phyloP scores from a whole-genome alignment of 2,888 invertebrate species.

The Drosophila anomalata region DNA sequence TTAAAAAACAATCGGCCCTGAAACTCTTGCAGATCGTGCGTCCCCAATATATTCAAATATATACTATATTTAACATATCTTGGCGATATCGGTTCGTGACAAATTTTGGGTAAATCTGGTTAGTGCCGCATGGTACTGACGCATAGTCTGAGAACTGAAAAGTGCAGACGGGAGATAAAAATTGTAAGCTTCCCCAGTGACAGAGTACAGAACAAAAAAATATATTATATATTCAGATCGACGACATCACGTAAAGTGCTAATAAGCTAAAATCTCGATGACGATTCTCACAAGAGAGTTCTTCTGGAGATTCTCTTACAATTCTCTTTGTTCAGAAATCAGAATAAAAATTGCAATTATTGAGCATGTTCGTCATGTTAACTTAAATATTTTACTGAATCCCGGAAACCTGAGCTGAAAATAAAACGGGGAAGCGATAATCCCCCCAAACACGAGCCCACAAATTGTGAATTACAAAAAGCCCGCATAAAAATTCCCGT shows the following conservation, averaged over 20 bases:
- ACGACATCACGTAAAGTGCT: slow-evolving; percentile 63
- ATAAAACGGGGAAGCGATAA: slow-evolving; percentile 66
- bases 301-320: slow-evolving; percentile 7
- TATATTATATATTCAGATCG: slow-evolving; percentile 27
- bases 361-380: slow-evolving; percentile 22
- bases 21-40: slow-evolving; percentile 32
- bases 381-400: slow-evolving; percentile 18
- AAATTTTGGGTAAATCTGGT: slow-evolving; percentile 46
- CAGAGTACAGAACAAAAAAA: slow-evolving; percentile 18
- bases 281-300: slow-evolving; percentile 14
- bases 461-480: slow-evolving; percentile 21
- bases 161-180: slow-evolving; percentile 44
- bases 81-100: slow-evolving; percentile 53
- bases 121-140: slow-evolving; percentile 50
- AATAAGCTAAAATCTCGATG: slow-evolving; percentile 2
- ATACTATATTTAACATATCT: slow-evolving; percentile 25
- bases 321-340: slow-evolving; percentile 4
- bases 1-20: slow-evolving; percentile 35
- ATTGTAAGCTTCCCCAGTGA: slow-evolving; percentile 10
- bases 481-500: not conserved
- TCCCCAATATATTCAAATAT: slow-evolving; percentile 17
- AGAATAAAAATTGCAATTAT: slow-evolving; percentile 19
- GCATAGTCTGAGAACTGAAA: slow-evolving; percentile 48
- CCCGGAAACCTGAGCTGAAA: slow-evolving; percentile 61
- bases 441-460: slow-evolving; percentile 37